A percentile compares a stretch with the other conserved stretches of the same genome.
phyloP scores from a whole-genome alignment of 2,888 invertebrate species.

The Limnephilus rhombicus region DNA sequence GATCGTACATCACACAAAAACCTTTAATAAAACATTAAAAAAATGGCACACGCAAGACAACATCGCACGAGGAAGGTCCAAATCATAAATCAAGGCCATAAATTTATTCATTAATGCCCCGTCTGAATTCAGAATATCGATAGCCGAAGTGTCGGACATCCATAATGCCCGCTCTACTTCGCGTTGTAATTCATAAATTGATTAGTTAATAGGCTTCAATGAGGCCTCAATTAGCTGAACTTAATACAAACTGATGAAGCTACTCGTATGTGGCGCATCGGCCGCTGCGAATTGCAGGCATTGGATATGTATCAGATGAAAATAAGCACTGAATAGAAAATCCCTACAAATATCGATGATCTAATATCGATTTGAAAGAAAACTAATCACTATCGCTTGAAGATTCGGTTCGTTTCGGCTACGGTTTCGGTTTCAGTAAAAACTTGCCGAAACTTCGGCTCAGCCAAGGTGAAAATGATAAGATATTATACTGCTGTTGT shows the following conservation, averaged over 20 bases:
- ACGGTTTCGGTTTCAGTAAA: no score
- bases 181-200: slow-evolving; percentile 16
- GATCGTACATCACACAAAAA: no score
- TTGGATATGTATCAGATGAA: not conserved
- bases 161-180: not conserved
- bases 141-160: not conserved
- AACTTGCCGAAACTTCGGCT: no score
- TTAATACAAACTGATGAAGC: not conserved
- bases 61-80: not conserved
- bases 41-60: not conserved
- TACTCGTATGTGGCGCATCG: not conserved
- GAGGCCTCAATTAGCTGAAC: slow-evolving; percentile 32
- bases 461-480: no score
- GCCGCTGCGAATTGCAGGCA: not conserved
- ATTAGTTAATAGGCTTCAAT: slow-evolving; percentile 20
- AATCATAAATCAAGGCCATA: not conserved
- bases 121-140: not conserved
- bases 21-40: not conserved
- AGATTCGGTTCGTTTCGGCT: no score
- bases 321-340: no score
- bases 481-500: no score
- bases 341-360: no score
- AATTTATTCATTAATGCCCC: not conserved
- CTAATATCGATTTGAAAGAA: no score
- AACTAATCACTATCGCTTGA: no score